Evolutionary conservation across 2,113 vertebrate genomes (phyloP), one percentile per base, ranked within the genome.

Genomic region (Lethenteron reissneri): DNA sequence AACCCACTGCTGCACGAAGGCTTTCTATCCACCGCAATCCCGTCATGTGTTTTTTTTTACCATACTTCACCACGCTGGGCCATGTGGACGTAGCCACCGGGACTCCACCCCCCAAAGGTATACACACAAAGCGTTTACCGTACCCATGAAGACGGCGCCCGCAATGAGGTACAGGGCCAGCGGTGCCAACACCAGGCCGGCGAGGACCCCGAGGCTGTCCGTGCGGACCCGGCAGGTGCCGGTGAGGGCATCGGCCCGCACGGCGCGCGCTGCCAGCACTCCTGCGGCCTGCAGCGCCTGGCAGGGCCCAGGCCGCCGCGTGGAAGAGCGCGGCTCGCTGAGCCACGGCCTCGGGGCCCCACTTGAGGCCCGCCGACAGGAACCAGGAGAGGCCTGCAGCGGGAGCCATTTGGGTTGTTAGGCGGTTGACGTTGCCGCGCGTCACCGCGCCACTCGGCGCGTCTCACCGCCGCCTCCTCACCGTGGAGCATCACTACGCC

Each of bases 291-390:
- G 97, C 70, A 97, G 84, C 0, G 92, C 94, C 0, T n/a, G 94
- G 94, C 78, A 99, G 97, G 59, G 94, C 94, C 94, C 94, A 99
- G 17, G 94, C 94, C 1, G 92, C 92, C 0, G 97, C 95, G 76
- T 99, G 94, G 81, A 99, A 99, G 75, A 97, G 97, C 57, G 92
- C 95, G 78, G 92, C 96, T 81, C 97, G 94, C 94, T 96, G 96
- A 78, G 97, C 94, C 6, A 99, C 97, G 12, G 94, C 94, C 79
- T 99, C 94, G 0, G 97, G 94, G 72, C 94, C 94, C 94, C 94
- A 99, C 76, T 99, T 99, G 70, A 99, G 83, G 68, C 94, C 94
- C 0, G 94, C 94, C 3, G 94, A 90, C 79, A 99, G 79, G 81
- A 99, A 97, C 94, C 94, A 99, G 1, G 94, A 97, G 74, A 99